These are phyloP conservation scores for Podargus strigoides DNA, from an alignment of 2,797 vertebrate species.

Conservation along the genomic window DNA sequence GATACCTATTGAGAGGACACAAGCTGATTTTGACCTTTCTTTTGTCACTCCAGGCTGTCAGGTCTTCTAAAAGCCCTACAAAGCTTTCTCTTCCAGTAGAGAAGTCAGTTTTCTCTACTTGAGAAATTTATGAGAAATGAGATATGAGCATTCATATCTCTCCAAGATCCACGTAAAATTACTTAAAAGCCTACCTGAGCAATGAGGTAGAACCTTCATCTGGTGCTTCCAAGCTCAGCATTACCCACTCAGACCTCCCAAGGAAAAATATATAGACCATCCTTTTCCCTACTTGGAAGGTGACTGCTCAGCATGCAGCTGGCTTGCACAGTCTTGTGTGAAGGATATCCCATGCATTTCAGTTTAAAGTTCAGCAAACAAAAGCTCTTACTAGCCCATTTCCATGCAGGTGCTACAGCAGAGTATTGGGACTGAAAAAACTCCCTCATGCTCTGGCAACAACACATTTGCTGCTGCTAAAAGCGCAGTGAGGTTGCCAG, in stretches of 20 bases:
- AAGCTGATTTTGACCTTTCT: background rate
- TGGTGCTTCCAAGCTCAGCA: background rate
- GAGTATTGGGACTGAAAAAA: background rate
- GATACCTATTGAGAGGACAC: background rate
- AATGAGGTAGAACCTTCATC: background rate
- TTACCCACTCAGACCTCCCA: background rate
- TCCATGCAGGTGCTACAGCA: background rate
- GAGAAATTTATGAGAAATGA: background rate
- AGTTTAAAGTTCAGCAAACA: background rate
- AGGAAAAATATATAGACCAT: background rate
- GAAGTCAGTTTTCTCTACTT: background rate
- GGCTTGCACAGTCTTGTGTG: background rate
- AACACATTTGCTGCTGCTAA: background rate
- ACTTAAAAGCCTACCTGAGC: background rate
- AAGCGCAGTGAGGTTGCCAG: rapidly evolving
- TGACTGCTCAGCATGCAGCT: background rate
- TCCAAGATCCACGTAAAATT: background rate
- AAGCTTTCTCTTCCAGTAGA: background rate
- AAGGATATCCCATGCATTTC: background rate
- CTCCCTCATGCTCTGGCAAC: background rate
- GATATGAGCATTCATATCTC: background rate
- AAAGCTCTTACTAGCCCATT: background rate
- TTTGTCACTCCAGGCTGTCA: background rate
- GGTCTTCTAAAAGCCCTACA: background rate
- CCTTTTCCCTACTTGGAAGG: background rate